A percentile compares a stretch with the other conserved stretches of the same genome.
Conservation (phyloP, 2,113 vertebrate species). For the Porphyrio hochstetteri region DNA sequence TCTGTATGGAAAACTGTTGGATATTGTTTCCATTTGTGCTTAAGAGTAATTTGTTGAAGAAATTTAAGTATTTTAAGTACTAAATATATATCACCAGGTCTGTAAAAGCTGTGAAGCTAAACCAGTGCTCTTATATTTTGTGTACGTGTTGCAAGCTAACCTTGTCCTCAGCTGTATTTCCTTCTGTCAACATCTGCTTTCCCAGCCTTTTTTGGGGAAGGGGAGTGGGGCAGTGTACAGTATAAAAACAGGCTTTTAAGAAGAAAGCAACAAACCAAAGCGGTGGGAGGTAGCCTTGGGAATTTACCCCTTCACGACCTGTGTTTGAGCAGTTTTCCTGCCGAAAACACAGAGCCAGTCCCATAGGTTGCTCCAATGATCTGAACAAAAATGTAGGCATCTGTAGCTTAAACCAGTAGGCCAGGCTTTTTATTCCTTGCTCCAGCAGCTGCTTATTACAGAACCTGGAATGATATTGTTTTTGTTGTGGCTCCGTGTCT, state of each 20-base stretch:
- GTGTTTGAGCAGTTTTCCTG: neutral
- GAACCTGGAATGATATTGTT: neutral
- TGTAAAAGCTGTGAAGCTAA: neutral
- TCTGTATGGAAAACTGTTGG: neutral
- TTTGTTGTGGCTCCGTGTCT: slow-evolving; percentile 11
- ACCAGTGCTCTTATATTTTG: neutral
- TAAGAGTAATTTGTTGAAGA: neutral
- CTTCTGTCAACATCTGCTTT: neutral
- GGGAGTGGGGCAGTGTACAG: rapidly evolving
- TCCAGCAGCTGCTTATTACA: slow-evolving; percentile 18
- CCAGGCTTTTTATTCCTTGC: neutral
- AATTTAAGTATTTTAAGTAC: neutral
- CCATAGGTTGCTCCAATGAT: neutral
- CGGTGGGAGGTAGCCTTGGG: neutral
- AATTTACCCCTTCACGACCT: neutral
- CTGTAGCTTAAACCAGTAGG: neutral
- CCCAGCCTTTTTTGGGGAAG: neutral
- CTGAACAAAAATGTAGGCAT: neutral
- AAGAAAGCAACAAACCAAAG: neutral
- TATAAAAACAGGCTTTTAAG: neutral
- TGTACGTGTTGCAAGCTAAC: neutral
- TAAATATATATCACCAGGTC: neutral
- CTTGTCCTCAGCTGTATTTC: neutral
- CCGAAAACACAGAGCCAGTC: neutral
- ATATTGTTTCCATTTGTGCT: neutral